A percentile compares a stretch with the other conserved stretches of the same genome.
phyloP scores from a whole-genome alignment of 1,140 invertebrate genomes.

The Diachasma alloeum region DNA sequence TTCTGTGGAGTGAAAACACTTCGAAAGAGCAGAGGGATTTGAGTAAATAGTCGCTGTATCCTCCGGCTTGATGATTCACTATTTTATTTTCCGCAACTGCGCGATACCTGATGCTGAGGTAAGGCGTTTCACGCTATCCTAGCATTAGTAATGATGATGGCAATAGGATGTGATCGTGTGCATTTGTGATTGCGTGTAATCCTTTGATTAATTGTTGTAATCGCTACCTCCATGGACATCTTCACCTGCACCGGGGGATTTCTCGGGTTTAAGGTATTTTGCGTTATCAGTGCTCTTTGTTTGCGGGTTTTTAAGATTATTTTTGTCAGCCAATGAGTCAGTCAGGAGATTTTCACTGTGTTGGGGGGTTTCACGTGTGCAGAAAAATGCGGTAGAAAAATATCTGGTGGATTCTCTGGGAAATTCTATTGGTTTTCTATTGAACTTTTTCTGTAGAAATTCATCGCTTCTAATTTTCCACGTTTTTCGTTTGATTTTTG shows the following conservation, averaged over 20 bases:
- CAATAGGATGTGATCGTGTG: neutral
- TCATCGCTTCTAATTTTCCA: too few species aligned
- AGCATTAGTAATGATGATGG: neutral
- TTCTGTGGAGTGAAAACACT: neutral
- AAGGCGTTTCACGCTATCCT: neutral
- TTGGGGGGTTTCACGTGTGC: too few species aligned
- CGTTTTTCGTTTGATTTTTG: too few species aligned
- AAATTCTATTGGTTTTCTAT: too few species aligned
- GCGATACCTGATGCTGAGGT: neutral
- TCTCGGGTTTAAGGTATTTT: neutral
- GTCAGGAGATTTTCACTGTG: too few species aligned
- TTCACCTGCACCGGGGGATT: neutral
- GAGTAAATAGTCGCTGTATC: neutral
- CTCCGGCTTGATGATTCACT: neutral
- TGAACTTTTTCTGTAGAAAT: too few species aligned
- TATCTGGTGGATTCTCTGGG: too few species aligned
- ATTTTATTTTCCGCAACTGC: neutral
- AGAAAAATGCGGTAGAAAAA: too few species aligned
- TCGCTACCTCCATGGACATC: neutral
- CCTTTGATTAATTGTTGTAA: neutral
- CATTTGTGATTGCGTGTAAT: neutral
- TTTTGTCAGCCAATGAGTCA: neutral
- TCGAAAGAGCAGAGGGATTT: neutral
- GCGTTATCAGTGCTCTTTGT: too few species aligned
- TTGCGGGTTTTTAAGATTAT: neutral